Evolutionary conservation across 2,888 invertebrate species (phyloP).

Genomic region (Ochropacha duplaris): DNA sequence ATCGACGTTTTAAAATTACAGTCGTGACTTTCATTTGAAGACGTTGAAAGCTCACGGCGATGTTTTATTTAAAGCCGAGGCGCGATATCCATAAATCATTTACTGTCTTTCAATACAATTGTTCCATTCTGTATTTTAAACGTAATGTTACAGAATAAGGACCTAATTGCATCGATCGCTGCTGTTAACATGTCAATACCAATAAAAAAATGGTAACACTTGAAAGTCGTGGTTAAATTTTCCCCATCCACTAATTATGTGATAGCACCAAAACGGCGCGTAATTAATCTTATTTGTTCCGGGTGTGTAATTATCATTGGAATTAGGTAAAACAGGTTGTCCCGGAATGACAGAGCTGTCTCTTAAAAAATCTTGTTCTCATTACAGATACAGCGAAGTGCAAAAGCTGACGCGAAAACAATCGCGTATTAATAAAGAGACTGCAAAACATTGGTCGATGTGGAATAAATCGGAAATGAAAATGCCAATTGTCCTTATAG

Average conservation of each 20-base stretch:
- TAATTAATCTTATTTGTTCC: slow-evolving; percentile 71
- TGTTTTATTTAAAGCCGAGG: slow-evolving; percentile 76
- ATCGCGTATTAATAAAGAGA: slow-evolving; percentile 67
- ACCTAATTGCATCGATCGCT: slow-evolving; percentile 56
- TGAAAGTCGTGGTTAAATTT: slow-evolving; percentile 30
- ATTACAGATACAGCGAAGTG: slow-evolving; percentile 74
- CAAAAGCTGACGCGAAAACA: slow-evolving; percentile 77
- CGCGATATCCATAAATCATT: slow-evolving; percentile 75
- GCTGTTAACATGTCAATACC: slow-evolving; percentile 13
- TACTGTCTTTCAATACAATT: slow-evolving; percentile 66
- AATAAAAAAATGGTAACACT: slow-evolving; percentile 25
- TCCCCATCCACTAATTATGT: slow-evolving; percentile 52
- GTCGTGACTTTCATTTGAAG: slow-evolving; percentile 78
- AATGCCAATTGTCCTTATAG: slow-evolving; percentile 53
- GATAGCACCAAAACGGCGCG: slow-evolving; percentile 41
- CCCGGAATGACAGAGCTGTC: slow-evolving; percentile 48
- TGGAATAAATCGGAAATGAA: slow-evolving; percentile 54
- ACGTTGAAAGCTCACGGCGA: slow-evolving; percentile 78
- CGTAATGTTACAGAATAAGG: slow-evolving; percentile 62
- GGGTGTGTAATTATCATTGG: slow-evolving; percentile 62
- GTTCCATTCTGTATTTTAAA: slow-evolving; percentile 68
- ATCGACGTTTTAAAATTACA: slow-evolving; percentile 78
- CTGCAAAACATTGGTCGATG: slow-evolving; percentile 51
- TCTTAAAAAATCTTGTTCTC: slow-evolving; percentile 57
- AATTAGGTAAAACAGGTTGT: slow-evolving; percentile 69